A percentile compares a stretch with the other conserved stretches of the same genome.
These are phyloP conservation scores for Mesocricetus auratus DNA, from an alignment of 2,113 vertebrate genomes.

Conservation along the genomic window DNA sequence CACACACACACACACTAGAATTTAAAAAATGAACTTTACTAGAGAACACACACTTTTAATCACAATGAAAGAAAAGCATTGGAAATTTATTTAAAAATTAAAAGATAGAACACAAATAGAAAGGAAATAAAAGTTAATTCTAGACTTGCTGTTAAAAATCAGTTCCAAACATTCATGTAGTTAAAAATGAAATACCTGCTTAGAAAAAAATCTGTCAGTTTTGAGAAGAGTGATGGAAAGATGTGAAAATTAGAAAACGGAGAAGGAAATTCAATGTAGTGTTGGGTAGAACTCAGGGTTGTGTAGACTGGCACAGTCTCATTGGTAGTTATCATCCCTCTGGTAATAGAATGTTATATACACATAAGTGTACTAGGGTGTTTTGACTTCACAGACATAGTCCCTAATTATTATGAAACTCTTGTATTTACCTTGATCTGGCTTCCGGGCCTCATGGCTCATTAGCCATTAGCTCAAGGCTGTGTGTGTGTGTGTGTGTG, in stretches of 20 bases:
- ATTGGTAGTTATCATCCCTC: background rate
- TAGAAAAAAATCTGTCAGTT: slow-evolving; percentile 28
- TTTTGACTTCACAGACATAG: background rate
- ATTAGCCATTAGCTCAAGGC: background rate
- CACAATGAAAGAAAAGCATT: background rate
- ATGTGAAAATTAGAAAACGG: background rate
- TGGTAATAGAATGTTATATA: background rate
- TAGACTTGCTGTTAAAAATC: background rate
- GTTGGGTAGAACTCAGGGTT: background rate
- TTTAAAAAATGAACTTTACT: slow-evolving; percentile 21
- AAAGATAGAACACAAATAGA: background rate
- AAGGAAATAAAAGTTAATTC: slow-evolving; percentile 21
- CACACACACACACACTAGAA: background rate
- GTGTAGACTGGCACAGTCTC: background rate
- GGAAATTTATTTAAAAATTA: background rate
- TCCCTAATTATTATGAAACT: background rate
- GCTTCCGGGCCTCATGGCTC: background rate
- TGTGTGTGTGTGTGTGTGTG: background rate
- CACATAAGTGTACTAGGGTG: too few relatives aligned
- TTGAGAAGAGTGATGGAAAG: background rate
- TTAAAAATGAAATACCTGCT: background rate
- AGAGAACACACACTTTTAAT: background rate
- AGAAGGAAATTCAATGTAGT: background rate
- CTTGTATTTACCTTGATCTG: background rate
- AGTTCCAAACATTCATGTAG: background rate